Evolutionary conservation across 2,888 invertebrate species (phyloP).

Genomic region (Quadriops clusia): DNA sequence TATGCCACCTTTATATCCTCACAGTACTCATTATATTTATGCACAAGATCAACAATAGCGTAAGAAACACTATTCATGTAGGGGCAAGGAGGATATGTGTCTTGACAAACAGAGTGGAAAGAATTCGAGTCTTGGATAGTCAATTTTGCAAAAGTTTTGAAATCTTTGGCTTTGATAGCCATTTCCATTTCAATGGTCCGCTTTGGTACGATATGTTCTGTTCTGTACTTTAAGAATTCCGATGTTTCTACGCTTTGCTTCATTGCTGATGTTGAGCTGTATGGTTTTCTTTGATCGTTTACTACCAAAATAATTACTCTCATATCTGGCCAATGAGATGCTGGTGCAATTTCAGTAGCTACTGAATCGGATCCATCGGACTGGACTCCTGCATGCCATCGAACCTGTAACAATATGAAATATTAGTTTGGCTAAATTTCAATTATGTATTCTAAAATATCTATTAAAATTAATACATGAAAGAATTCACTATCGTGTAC

Average conservation of each 20-base stretch:
- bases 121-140: constrained; percentile 98
- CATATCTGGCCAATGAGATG: constrained; percentile 82
- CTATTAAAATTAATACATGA: no score
- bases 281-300: constrained; percentile 69
- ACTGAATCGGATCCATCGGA: constrained; percentile 63
- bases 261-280: constrained; percentile 86
- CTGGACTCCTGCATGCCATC: constrained; percentile 67
- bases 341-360: constrained; percentile 60
- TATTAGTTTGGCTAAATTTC: not conserved
- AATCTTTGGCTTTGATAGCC: constrained; percentile 58
- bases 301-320: constrained; percentile 82
- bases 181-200: constrained; percentile 47
- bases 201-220: constrained; percentile 59
- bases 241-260: constrained; percentile 68
- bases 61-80: constrained; percentile 89
- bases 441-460: no score
- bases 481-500: no score
- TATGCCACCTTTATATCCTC: constrained; percentile 92
- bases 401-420: constrained; percentile 43
- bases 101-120: constrained; percentile 86
- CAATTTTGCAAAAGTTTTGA: constrained; percentile 74
- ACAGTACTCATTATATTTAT: constrained; percentile 74
- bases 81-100: constrained; percentile 85
- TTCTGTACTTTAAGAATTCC: constrained; percentile 63
- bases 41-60: constrained; percentile 65